Evolutionary conservation across 2,888 invertebrate genomes (phyloP).

Genomic region (Drosophila rellima): DNA sequence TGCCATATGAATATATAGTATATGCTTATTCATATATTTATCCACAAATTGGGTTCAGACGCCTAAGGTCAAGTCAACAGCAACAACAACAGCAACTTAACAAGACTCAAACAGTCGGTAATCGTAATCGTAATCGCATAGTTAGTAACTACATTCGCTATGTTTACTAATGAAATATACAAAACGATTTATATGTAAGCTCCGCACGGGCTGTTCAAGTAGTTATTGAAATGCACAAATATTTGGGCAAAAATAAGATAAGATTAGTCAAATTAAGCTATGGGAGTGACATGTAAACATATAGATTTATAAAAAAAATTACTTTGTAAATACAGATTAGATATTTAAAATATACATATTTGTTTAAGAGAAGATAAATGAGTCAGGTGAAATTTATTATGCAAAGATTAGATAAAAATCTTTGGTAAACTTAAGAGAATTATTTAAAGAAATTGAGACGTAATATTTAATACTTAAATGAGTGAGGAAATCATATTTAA

Average conservation of each 20-base stretch:
- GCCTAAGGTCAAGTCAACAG: slow-evolving; percentile 72
- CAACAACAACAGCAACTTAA: slow-evolving; percentile 34
- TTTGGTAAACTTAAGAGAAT: background rate
- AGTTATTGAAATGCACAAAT: slow-evolving; percentile 23
- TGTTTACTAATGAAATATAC: slow-evolving; percentile 74
- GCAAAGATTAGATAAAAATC: background rate
- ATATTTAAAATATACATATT: too few relatives aligned
- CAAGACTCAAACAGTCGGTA: slow-evolving; percentile 37
- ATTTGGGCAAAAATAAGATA: slow-evolving; percentile 32
- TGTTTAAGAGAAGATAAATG: too few relatives aligned
- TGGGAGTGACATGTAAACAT: slow-evolving; percentile 2
- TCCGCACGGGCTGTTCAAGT: slow-evolving; percentile 30
- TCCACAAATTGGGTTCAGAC: slow-evolving; percentile 72
- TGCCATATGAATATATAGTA: slow-evolving; percentile 37
- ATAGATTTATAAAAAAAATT: background rate
- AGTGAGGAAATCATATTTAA: too few relatives aligned
- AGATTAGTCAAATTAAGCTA: slow-evolving; percentile 17
- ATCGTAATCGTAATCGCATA: slow-evolving; percentile 69
- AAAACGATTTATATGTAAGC: slow-evolving; percentile 46
- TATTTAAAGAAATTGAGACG: background rate
- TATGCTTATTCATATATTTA: slow-evolving; percentile 39
- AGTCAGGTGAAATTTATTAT: too few relatives aligned
- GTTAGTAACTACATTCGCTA: slow-evolving; percentile 73
- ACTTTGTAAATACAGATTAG: too few relatives aligned
- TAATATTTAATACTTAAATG: too few relatives aligned